These are phyloP conservation scores for Heptranchias perlo DNA, from an alignment of 2,113 vertebrate genomes.

Conservation along the genomic window DNA sequence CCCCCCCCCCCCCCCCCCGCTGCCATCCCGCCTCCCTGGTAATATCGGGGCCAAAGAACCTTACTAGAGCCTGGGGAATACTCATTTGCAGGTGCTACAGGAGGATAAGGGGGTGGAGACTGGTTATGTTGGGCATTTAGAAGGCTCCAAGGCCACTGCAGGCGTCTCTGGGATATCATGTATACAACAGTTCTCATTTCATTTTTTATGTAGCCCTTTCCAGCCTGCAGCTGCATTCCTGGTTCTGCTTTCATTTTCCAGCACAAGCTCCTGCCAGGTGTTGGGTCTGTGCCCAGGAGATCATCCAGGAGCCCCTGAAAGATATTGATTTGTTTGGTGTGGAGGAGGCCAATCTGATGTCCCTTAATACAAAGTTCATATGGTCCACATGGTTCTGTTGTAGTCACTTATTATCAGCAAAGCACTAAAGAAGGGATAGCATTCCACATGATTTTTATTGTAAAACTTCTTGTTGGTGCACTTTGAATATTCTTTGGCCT, in stretches of 20 bases:
- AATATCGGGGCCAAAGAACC: too few relatives aligned
- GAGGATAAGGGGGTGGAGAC: background rate
- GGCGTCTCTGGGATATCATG: background rate
- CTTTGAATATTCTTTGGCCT: background rate
- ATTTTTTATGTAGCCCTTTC: background rate
- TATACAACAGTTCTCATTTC: background rate
- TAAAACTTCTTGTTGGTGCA: background rate
- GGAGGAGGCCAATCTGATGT: background rate
- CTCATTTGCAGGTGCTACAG: background rate
- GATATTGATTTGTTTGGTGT: background rate
- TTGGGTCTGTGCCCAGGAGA: background rate
- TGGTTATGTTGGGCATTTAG: background rate
- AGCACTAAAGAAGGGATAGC: background rate
- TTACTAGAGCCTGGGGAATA: background rate
- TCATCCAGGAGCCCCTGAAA: background rate
- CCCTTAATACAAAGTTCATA: background rate
- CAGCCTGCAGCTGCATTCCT: too few relatives aligned
- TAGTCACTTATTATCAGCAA: background rate
- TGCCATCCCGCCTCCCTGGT: too few relatives aligned
- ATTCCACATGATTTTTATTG: constrained; percentile 10
- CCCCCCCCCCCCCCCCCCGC: too few relatives aligned
- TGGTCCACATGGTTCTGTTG: background rate
- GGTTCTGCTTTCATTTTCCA: background rate
- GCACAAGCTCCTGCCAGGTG: too few relatives aligned
- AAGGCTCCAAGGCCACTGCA: background rate